These are phyloP conservation scores for Troglohyphantes excavatus DNA, from an alignment of 2,888 invertebrate species.

Conservation along the genomic window DNA sequence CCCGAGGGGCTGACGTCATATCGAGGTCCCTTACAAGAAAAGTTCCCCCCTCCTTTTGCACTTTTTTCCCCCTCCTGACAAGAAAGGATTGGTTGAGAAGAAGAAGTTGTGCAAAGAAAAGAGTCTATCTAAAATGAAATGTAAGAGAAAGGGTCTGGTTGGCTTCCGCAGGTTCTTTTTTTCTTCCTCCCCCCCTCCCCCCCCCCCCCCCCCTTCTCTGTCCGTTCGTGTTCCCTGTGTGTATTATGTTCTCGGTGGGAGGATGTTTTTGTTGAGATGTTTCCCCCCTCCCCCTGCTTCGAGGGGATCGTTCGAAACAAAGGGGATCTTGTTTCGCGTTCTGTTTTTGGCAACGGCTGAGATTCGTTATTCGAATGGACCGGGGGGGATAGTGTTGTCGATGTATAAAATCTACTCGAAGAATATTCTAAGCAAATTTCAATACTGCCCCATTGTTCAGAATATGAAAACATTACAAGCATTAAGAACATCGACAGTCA, in stretches of 20 bases:
- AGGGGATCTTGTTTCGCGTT: slow-evolving; percentile 1
- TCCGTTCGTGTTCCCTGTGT: neutral
- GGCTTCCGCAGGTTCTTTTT: neutral
- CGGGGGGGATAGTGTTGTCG: too few species aligned
- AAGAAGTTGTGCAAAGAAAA: neutral
- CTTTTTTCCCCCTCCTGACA: too few species aligned
- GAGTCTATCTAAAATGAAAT: neutral
- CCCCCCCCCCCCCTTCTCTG: neutral
- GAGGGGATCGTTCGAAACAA: neutral
- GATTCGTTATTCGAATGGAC: too few species aligned
- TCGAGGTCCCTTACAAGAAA: slow-evolving; percentile 47
- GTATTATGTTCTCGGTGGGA: neutral
- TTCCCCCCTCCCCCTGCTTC: neutral
- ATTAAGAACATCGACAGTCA: too few species aligned
- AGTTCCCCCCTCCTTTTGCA: neutral
- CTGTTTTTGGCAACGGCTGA: neutral
- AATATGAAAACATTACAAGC: too few species aligned
- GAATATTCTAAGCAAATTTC: too few species aligned
- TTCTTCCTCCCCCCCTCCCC: neutral
- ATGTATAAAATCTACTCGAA: too few species aligned
- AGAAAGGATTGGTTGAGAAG: too few species aligned
- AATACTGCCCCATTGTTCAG: too few species aligned
- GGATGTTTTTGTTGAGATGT: neutral
- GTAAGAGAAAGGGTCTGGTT: neutral
- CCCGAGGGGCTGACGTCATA: slow-evolving; percentile 63